Base-by-base conservation (phyloP, 2,888 invertebrate genomes). In the Hypselothyrea guttata region DNA sequence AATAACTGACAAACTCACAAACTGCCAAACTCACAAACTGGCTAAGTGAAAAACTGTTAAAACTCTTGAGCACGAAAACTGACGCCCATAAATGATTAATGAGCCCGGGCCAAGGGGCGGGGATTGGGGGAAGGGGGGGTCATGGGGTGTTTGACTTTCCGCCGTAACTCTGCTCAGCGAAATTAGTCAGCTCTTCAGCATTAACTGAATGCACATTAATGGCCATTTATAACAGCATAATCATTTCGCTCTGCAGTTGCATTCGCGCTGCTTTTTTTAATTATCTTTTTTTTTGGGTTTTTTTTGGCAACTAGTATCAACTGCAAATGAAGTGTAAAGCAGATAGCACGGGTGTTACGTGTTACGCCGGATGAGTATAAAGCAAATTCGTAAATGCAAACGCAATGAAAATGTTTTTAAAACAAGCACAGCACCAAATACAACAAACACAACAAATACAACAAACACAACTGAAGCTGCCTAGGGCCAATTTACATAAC, bases 11-110 rank as follows among this genome's bases (percentile, higher is more conserved):
- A 30, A 47, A 30, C 41, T 45, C 33, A 9, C 12, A 45, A 18
- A 34, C 22, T 34, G 33, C 5, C 12, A 45, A 18, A 34, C 22
- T 34, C 22, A 9, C 12, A 45, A 11, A 22, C 22, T 22, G 38
- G 16, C 11, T 38, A 38, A 38, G 38, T 15, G 22, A 22, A 44
- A 52, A 46, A 53, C 42, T 44, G 52, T 47, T 28, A 48, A 54
- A 37, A 54, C 55, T 58, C 52, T 55, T 22, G 22, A 22, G 33
- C 28, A 1, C 28, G 16, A 61, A 55, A 61, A 66, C 61, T 62
- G 67, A 62, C 54, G 62, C 71, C 84, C 76, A 85, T 77, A 83
- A 86, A 84, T 84, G 84, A 86, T 84, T 81, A 86, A 84, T 86
- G 86, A 63, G 34, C 48, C 64, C 85, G 86, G 64, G 34, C 48